Base-by-base conservation (phyloP, 2,113 vertebrate genomes). In the Dolichotis patagonum region DNA sequence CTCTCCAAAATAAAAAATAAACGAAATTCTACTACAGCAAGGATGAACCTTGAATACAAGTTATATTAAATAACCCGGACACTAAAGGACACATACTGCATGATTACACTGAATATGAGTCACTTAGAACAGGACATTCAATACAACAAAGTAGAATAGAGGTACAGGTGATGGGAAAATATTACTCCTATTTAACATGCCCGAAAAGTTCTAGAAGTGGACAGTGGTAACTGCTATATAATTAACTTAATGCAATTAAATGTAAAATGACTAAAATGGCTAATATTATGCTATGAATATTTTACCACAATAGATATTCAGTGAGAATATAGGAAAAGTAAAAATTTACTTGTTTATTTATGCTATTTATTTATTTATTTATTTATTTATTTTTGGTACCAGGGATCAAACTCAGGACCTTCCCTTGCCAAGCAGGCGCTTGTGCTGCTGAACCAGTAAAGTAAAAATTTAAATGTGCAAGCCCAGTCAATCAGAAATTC, bases 401-500 rank as follows among this genome's bases (percentile, higher is more conserved):
- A 17, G 54, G 54, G 54, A 54, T 54, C 16, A 17, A 54, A 54
- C 14, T 54, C 54, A 54, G 12, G 54, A 16, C 54, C 54, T 54
- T 4, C 13, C 14, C 54, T 54, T 54, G 54, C 54, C 16, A 17
- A 4, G 54, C 54, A 54, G 54, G 54, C 14, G 16, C 54, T 54
- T 14, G 16, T 14, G 16, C 54, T 17, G 16, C 54, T 54, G 54
- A 54, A 14, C 49, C 49, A 52, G 49, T 7, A 52, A 52, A 52
- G 49, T 52, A 52, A 52, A 52, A 52, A 11, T 52, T 52, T 52
- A 52, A 52, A 52, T 52, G n/a, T 32, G 7, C 11, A 73, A 35
- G 73, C 19, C 89, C 41, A 90, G 80, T n/a, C 30, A 92, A 90
- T 49, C n/a, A 90, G 49, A 92, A 93, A 87, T 83, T 75, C 22